phyloP scores from a whole-genome alignment of 1,140 invertebrate genomes.

The Caenorhabditis elegans region WBcel235 BX284603.4:10080001-10080500 shows the following conservation, averaged over 20 bases:
- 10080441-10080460: too few species aligned
- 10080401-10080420: background rate
- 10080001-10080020: too few species aligned
- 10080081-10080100: too few species aligned
- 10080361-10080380: background rate
- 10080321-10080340: background rate
- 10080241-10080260: too few species aligned
- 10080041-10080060: too few species aligned
- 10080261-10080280: background rate
- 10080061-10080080: too few species aligned
- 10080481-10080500: too few species aligned
- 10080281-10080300: too few species aligned
- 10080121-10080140: background rate
- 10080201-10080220: background rate
- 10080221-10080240: background rate
- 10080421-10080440: too few species aligned
- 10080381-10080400: background rate
- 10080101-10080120: too few species aligned
- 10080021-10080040: too few species aligned
- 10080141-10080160: background rate
- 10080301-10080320: background rate
- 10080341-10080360: background rate
- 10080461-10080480: too few species aligned
- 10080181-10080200: background rate
- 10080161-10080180: background rate